Base-by-base conservation (phyloP, 2,797 vertebrate genomes). In the Manis javanica region DNA sequence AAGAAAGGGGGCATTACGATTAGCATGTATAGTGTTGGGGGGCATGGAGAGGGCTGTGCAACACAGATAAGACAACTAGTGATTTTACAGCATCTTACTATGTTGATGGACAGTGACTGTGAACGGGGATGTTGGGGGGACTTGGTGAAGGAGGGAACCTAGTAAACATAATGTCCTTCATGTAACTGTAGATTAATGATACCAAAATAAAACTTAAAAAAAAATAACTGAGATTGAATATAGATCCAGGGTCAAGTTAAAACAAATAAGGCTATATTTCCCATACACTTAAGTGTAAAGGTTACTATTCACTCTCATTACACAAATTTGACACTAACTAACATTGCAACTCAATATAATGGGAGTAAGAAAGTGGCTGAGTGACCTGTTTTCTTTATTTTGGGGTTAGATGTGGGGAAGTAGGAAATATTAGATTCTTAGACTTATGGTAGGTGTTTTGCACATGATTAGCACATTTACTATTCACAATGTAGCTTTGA, bases 181-280 rank as follows among this genome's bases (percentile, higher is more conserved):
- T 39, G 37, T 39, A 39, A 39, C 3, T 39, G 37, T 39, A 39
- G 37, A 39, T 39, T 39, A 39, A 39, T 39, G 37, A 39, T 39
- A 37, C 37, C 37, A 37, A 39, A 39, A 39, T 39, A 39, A 39
- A 39, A 37, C 4, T 37, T 3, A 37, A 37, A 37, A 37, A 37
- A 37, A 37, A 75, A 72, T 90, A 91, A 61, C 23, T 69, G 71
- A 77, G 21, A 91, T 18, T 78, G 24, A 78, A 57, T 59, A 9
- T 64, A 87, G 26, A 87, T 19, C 16, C 3, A 92, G 55, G 75
- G 71, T 91, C n/a, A 66, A n/a, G 91, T 87, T 92, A 81, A 72
- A 49, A 15, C 53, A 84, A 94, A 15, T 83, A 75, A 69, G 64
- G 26, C 29, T 85, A 57, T 23, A 39, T 91, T 94, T 84, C 26